phyloP scores from a whole-genome alignment of 2,113 vertebrate genomes.

The Potamarius usumacintae region DNA sequence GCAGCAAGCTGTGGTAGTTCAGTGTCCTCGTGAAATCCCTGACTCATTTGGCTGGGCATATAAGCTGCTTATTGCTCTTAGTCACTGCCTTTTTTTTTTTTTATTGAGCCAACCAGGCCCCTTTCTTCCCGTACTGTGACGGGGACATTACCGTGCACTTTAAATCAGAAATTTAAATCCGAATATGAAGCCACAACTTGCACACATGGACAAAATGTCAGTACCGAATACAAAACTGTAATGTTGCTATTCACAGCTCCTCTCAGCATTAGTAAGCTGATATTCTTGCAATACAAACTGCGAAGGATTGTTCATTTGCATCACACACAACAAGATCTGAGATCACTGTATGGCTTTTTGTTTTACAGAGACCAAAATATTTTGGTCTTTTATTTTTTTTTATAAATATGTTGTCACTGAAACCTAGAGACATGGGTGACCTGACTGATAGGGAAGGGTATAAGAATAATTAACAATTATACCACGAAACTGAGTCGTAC shows the following conservation, averaged over 20 bases:
- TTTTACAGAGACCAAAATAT: background rate
- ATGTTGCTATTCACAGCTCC: background rate
- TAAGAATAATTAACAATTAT: background rate
- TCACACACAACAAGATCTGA: background rate
- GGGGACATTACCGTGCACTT: background rate
- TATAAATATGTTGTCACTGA: background rate
- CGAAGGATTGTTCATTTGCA: background rate
- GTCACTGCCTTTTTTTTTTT: conserved; percentile 38
- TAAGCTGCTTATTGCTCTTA: conserved; percentile 39
- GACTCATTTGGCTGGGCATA: conserved; percentile 31
- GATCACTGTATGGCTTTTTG: background rate
- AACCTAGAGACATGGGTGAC: background rate
- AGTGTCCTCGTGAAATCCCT: conserved; percentile 21
- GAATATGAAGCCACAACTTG: background rate
- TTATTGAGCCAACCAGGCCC: conserved; percentile 45
- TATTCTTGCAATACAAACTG: background rate
- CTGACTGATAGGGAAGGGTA: background rate
- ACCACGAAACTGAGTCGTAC: too few relatives aligned
- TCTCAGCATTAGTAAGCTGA: background rate
- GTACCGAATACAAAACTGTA: background rate
- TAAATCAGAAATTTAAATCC: conserved; percentile 8
- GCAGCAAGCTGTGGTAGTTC: background rate
- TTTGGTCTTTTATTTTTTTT: background rate
- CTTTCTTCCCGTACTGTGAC: conserved; percentile 8
- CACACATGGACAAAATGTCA: background rate